Conservation (phyloP, 2,113 vertebrate genomes). For the Planiliza haematocheilus region DNA sequence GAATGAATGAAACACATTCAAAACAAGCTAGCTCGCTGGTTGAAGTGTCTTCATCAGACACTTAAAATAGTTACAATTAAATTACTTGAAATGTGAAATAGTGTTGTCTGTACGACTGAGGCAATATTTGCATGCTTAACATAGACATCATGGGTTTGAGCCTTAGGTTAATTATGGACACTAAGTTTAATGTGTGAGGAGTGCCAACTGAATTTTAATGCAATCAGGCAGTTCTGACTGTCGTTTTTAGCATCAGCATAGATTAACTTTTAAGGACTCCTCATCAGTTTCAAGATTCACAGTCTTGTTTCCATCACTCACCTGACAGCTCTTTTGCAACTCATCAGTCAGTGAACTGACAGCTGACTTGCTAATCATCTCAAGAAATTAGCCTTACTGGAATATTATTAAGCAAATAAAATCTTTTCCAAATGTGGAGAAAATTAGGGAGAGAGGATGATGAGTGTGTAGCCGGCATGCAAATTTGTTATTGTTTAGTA, state of each 20-base stretch:
- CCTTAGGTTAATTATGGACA: constrained; percentile 11
- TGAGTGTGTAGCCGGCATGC: background rate
- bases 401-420: background rate
- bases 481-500: too few species aligned
- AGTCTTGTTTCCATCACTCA: constrained; percentile 5
- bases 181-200: constrained; percentile 5
- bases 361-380: constrained; percentile 33
- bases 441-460: background rate
- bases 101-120: background rate
- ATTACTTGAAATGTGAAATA: background rate
- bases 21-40: too few species aligned
- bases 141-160: background rate
- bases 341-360: constrained; percentile 13
- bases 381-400: constrained; percentile 19
- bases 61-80: background rate
- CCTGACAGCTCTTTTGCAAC: constrained; percentile 4
- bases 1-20: too few species aligned
- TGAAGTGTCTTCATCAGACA: constrained; percentile 18
- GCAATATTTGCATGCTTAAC: constrained; percentile 2
- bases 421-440: background rate
- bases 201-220: constrained; percentile 31
- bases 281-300: background rate
- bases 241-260: background rate
- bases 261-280: constrained; percentile 1
- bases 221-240: constrained; percentile 13